A percentile compares a stretch with the other conserved stretches of the same genome.
Evolutionary conservation across 2,888 invertebrate species (phyloP).

Genomic region (Drosophila barbarae): DNA sequence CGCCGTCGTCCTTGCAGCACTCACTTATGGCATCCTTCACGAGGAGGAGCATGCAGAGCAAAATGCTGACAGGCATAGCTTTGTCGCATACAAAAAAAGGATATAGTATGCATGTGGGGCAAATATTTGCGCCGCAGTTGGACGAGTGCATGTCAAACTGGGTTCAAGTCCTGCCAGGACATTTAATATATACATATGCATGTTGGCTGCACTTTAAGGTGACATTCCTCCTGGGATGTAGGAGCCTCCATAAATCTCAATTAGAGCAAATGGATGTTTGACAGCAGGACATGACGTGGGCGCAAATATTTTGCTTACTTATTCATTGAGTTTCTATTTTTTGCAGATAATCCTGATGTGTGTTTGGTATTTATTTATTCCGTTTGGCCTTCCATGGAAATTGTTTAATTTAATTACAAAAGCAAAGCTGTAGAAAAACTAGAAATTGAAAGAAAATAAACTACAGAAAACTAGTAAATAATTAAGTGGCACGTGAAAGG

Average conservation of each 20-base stretch:
- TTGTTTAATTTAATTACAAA: conserved; percentile 8
- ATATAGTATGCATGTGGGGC: conserved; percentile 12
- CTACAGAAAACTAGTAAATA: conserved; percentile 1
- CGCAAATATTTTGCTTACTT: conserved; percentile 46
- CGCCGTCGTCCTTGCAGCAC: conserved; percentile 38
- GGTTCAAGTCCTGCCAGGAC: conserved; percentile 36
- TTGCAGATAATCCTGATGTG: neutral
- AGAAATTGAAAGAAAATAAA: neutral
- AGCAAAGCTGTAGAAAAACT: neutral
- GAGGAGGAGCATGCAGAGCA: conserved; percentile 44
- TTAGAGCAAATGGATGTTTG: conserved; percentile 51
- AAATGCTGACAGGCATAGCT: conserved; percentile 68
- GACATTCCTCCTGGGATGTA: conserved; percentile 3
- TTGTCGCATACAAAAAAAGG: conserved; percentile 46
- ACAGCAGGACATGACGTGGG: conserved; percentile 49
- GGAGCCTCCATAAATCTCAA: conserved; percentile 52
- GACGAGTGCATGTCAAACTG: conserved; percentile 68
- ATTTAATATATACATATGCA: conserved; percentile 5
- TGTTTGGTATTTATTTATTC: neutral
- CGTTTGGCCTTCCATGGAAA: conserved; percentile 1
- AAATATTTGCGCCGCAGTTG: conserved; percentile 63
- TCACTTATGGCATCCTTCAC: conserved; percentile 43
- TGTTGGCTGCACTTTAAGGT: conserved; percentile 13
- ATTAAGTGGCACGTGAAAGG: neutral
- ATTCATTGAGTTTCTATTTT: conserved; percentile 9